Evolutionary conservation across 2,113 vertebrate genomes (phyloP).

Genomic region (Eretmochelys imbricata): DNA sequence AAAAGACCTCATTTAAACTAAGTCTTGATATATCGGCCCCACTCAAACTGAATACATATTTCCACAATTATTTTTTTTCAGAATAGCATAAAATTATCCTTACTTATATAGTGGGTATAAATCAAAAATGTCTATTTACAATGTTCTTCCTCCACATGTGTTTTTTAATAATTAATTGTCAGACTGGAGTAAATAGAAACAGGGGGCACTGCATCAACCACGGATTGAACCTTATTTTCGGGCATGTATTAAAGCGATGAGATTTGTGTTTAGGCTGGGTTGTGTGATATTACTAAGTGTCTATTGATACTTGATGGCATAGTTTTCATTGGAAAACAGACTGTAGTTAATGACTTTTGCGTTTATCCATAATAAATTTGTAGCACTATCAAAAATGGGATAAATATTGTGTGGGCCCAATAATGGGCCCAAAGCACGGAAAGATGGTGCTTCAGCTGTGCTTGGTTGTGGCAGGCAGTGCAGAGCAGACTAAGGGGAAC

Average conservation of each 20-base stretch:
- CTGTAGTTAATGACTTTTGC: background rate
- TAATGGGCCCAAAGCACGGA: background rate
- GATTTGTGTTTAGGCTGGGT: background rate
- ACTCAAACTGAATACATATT: background rate
- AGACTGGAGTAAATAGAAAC: background rate
- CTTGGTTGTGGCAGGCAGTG: background rate
- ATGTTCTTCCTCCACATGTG: background rate
- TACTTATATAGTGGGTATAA: background rate
- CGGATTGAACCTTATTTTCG: conserved; percentile 13
- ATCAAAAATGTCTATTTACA: background rate
- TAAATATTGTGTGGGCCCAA: background rate
- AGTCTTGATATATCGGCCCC: conserved; percentile 23
- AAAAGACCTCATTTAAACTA: conserved; percentile 40
- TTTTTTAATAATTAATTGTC: background rate
- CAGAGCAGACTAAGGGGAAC: background rate
- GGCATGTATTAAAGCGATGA: background rate
- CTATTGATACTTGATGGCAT: background rate
- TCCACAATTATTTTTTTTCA: conserved; percentile 38
- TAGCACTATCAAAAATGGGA: background rate
- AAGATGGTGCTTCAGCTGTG: background rate
- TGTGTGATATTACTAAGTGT: background rate
- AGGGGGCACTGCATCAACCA: background rate
- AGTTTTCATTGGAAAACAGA: conserved; percentile 20
- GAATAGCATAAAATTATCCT: background rate
- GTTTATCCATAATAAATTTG: background rate